Percentiles rank a stretch among this genome's conserved stretches.
These are phyloP conservation scores for Hyppa rectilinea DNA, from an alignment of 2,888 invertebrate species.

Conservation along the genomic window DNA sequence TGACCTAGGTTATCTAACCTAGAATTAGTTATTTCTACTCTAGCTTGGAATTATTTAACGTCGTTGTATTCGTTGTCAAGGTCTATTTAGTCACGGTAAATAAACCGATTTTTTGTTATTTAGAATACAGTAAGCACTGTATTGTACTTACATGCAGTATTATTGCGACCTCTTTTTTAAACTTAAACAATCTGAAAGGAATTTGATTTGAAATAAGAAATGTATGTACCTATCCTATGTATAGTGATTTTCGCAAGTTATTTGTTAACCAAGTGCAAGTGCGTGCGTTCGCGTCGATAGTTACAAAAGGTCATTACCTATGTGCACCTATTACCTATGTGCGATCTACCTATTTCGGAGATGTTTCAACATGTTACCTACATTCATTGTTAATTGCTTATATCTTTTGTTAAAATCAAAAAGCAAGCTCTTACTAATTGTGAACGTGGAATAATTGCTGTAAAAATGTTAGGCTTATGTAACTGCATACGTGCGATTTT, in stretches of 20 bases:
- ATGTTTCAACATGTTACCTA: conserved; percentile 19
- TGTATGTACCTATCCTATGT: background rate
- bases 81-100: conserved; percentile 15
- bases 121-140: background rate
- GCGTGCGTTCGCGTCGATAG: background rate
- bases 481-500: conserved; percentile 8
- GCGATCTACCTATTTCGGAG: conserved; percentile 12
- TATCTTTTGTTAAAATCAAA: conserved; percentile 39
- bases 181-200: background rate
- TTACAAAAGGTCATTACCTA: conserved; percentile 45
- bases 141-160: background rate
- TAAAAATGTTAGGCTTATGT: conserved; percentile 23
- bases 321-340: background rate
- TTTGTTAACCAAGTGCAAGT: background rate
- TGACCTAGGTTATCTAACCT: conserved; percentile 34
- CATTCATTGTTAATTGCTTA: conserved; percentile 32
- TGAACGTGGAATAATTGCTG: conserved; percentile 26
- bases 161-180: background rate
- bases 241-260: conserved; percentile 8
- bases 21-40: background rate
- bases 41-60: conserved; percentile 8
- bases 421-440: conserved; percentile 29
- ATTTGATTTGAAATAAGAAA: background rate
- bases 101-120: background rate
- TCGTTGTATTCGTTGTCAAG: conserved; percentile 31